Conservation (phyloP, 2,888 invertebrate species). For the Clostera curtula region DNA sequence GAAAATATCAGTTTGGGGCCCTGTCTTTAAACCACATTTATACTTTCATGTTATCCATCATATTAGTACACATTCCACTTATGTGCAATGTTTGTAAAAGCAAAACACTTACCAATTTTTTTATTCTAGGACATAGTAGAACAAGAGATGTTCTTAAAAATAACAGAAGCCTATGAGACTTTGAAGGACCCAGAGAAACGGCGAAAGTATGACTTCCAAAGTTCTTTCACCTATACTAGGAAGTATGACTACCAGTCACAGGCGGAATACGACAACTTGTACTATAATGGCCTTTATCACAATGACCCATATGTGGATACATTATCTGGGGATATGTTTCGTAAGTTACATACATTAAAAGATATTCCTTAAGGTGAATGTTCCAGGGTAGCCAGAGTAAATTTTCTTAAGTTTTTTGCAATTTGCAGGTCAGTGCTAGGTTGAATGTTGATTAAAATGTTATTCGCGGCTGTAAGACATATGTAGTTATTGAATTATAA, state of each 20-base stretch:
- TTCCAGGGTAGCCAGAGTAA: background rate
- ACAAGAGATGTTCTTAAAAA: conserved; percentile 84
- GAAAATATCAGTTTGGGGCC: too few relatives aligned
- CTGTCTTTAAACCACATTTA: too few relatives aligned
- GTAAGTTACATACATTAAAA: conserved; percentile 62
- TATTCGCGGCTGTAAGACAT: too few relatives aligned
- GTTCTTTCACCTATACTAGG: conserved; percentile 75
- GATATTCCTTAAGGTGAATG: background rate
- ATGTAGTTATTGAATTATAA: too few relatives aligned
- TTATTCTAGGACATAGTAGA: conserved; percentile 80
- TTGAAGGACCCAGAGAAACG: conserved; percentile 87
- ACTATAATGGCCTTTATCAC: conserved; percentile 91
- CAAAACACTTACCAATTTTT: background rate
- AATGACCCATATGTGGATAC: conserved; percentile 89
- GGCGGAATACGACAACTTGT: conserved; percentile 83
- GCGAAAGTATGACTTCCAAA: conserved; percentile 86
- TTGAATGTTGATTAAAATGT: too few relatives aligned
- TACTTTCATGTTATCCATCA: too few relatives aligned
- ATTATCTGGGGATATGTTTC: conserved; percentile 82
- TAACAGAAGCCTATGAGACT: conserved; percentile 90
- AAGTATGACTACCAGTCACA: conserved; percentile 77
- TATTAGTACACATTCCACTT: too few relatives aligned
- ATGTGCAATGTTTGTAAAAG: too few relatives aligned
- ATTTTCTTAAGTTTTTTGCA: too few relatives aligned
- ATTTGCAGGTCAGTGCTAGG: too few relatives aligned